Base-by-base conservation (phyloP, 2,888 invertebrate species). In the Heliconius cydno region DNA sequence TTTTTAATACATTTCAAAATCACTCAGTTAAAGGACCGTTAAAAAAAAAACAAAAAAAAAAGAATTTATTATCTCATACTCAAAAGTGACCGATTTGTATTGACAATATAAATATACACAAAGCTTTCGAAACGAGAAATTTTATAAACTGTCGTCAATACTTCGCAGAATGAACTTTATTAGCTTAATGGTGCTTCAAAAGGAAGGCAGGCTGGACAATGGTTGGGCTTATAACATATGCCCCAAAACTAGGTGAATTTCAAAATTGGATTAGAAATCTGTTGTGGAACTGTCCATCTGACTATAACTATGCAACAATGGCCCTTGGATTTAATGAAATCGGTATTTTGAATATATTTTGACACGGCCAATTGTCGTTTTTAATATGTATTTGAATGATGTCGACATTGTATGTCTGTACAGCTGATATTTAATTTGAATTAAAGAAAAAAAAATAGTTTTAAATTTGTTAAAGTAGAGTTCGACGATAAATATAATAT, bases 261-360 rank as follows among this genome's bases (percentile, higher is more conserved):
- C 89, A 85, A 93, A 92, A 94, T 94, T 94, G 94, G 94, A 94
- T 94, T 94, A 92, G 86, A 82, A 85, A 88, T 88, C 89, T 89
- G 90, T 85, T 91, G 87, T 88, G 91, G 38, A 28, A 88, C 89
- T 89, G 87, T 88, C 87, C 90, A n/a, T 13, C 92, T 91, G 22
- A 60, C 60, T n/a, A n/a, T 60, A 60, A 7, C n/a, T 90, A 90
- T 84, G 85, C 78, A 86, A 89, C 91, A 92, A 89, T 89, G 52
- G 63, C 84, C 88, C 79, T 83, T 80, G 82, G 84, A 86, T 88
- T 87, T 90, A 90, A 90, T 92, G 90, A 90, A 88, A 89, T 89
- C 85, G 84, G 83, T 85, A 84, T 82, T 89, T 88, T 86, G 82
- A 84, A 85, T 87, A 84, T 92, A 88, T 93, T 93, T 88, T 92